Evolutionary conservation across 2,797 vertebrate genomes (phyloP).

Genomic region (Tympanoctomys barrerae): DNA sequence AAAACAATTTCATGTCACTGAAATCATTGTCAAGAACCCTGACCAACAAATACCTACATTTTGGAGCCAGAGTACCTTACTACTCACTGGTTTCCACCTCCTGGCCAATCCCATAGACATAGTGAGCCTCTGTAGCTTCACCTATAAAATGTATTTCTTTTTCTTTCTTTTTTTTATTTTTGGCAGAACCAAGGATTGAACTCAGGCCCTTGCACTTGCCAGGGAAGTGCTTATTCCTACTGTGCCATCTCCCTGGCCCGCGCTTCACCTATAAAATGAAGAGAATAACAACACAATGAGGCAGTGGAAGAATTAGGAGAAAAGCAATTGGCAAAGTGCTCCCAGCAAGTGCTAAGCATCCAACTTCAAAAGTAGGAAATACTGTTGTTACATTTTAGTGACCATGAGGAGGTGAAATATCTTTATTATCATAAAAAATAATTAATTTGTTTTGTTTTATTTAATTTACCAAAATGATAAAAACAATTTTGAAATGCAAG

Average conservation of each 20-base stretch:
- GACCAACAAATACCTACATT: neutral
- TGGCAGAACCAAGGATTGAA: too few species aligned
- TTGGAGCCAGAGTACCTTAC: neutral
- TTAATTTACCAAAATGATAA: constrained; percentile 65
- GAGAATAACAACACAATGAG: neutral
- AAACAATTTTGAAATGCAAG: constrained; percentile 55
- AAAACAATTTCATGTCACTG: neutral
- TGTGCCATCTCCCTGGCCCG: too few species aligned
- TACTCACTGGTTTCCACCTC: neutral
- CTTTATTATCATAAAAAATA: constrained; percentile 44
- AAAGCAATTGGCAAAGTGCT: neutral
- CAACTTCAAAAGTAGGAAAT: constrained; percentile 24
- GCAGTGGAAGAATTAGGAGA: neutral
- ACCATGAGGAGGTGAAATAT: neutral
- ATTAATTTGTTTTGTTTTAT: constrained; percentile 58
- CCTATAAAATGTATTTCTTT: neutral
- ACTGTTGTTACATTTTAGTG: neutral
- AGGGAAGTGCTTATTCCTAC: too few species aligned
- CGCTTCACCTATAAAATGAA: neutral
- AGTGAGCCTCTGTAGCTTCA: neutral
- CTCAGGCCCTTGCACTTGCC: too few species aligned
- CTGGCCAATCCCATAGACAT: neutral
- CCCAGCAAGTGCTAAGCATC: neutral
- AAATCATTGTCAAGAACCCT: neutral
- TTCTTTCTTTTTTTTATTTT: too few species aligned